Conservation (phyloP, 2,888 invertebrate genomes). For the Megalurothrips usitatus region DNA sequence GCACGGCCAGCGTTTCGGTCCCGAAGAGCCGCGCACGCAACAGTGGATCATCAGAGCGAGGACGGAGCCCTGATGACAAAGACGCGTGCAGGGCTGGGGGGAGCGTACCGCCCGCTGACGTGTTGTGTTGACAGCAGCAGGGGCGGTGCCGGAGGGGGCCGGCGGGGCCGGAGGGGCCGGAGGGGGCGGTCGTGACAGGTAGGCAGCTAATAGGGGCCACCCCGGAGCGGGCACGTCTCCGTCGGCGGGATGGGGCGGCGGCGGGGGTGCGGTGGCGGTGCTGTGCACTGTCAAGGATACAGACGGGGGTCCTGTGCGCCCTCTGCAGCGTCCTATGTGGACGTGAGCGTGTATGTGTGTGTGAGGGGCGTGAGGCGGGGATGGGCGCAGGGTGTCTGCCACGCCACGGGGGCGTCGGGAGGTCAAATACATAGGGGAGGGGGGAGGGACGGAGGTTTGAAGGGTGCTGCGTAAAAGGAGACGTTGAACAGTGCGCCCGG, state of each 20-base stretch:
- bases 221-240: neutral
- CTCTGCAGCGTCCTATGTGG: neutral
- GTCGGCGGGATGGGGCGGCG: neutral
- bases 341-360: neutral
- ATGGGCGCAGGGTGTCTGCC: too few relatives aligned
- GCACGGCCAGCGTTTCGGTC: too few relatives aligned
- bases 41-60: too few relatives aligned
- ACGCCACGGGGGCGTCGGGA: too few relatives aligned
- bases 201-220: slow-evolving; percentile 5
- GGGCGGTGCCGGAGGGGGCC: neutral
- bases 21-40: too few relatives aligned
- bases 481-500: neutral
- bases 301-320: too few relatives aligned
- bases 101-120: neutral
- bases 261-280: neutral
- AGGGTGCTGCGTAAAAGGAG: neutral
- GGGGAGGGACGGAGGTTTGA: too few relatives aligned
- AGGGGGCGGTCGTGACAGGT: neutral
- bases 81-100: too few relatives aligned
- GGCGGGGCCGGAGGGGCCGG: neutral
- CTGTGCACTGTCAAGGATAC: neutral
- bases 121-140: neutral
- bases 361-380: neutral
- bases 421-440: too few relatives aligned
- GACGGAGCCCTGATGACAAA: too few relatives aligned